These are phyloP conservation scores for Cephus nigrinus DNA, from an alignment of 2,888 invertebrate genomes.

Conservation along the genomic window DNA sequence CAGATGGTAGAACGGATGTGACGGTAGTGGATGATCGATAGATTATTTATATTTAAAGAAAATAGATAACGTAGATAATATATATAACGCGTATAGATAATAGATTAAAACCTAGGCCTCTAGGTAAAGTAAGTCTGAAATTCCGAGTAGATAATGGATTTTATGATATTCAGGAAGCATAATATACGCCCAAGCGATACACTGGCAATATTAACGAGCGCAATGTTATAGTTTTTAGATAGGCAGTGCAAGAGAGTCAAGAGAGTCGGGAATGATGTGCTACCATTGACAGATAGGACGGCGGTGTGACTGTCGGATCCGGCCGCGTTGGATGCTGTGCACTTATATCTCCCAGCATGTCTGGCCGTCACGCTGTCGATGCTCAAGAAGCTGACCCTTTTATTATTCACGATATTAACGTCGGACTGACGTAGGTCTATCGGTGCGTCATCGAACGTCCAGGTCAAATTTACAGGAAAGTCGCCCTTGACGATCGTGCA, in stretches of 20 bases:
- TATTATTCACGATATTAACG: constrained; percentile 74
- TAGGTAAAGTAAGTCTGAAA: too few relatives aligned
- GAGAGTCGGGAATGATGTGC: constrained; percentile 16
- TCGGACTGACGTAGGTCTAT: constrained; percentile 69
- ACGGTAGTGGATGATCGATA: not conserved
- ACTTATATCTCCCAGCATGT: constrained; percentile 79
- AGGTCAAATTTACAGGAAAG: constrained; percentile 75
- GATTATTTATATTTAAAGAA: not conserved
- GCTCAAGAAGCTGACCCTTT: constrained; percentile 75
- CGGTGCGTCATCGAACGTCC: constrained; percentile 78
- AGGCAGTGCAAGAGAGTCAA: not conserved
- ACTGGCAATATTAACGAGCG: too few relatives aligned
- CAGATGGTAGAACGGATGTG: not conserved
- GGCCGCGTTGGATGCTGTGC: constrained; percentile 76
- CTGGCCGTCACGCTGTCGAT: constrained; percentile 74
- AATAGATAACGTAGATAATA: too few relatives aligned
- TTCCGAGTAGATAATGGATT: too few relatives aligned
- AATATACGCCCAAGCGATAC: too few relatives aligned
- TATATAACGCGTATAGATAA: too few relatives aligned
- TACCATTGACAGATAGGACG: constrained; percentile 78
- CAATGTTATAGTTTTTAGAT: too few relatives aligned
- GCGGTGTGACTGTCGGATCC: constrained; percentile 74
- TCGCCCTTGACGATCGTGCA: constrained; percentile 75
- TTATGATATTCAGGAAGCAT: too few relatives aligned
- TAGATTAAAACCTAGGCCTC: too few relatives aligned